Evolutionary conservation across 2,113 vertebrate species (phyloP), one percentile per base, ranked within the genome.

Genomic region (Caracal caracal): DNA sequence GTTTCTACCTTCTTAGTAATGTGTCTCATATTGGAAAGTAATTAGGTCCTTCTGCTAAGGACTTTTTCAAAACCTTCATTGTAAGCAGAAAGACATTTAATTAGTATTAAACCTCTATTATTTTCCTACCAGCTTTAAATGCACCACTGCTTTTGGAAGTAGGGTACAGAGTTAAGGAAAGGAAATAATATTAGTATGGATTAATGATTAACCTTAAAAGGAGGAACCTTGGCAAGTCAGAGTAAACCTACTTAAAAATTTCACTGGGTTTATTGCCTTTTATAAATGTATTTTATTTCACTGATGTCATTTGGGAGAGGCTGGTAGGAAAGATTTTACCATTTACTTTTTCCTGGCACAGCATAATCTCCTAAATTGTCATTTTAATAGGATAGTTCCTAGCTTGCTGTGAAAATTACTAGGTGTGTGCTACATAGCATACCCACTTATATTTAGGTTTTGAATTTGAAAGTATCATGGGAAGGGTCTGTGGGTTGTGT

Each of bases 291-390:
- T 73, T 93, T 93, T 93, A 63, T 91, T 94, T 97, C 65, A 84
- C 70, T 88, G 80, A 92, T 96, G 88, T 95, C 88, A 88, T 94
- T 90, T 92, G 78, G 61, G 80, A 90, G 65, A 91, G 63, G 53
- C 56, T 93, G 68, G n/a, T 63, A 90, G 93, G 91, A 97, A 94
- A 94, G 51, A 95, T 92, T 96, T 96, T 97, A 79, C 37, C 66
- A 76, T 97, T 97, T 28, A 91, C 19, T 93, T 97, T 96, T 97
- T 96, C 92, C 95, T 96, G 95, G 81, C 83, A 88, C 66, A 96
- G 33, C n/a, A 87, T 81, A 51, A 78, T 94, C 80, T 97, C 89
- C 87, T 92, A 78, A 95, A 78, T 92, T 96, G 56, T 93, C 40
- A 63, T 95, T 94, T 94, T 93, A 83, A 87, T 80, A 93, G n/a